phyloP scores from a whole-genome alignment of 2,797 vertebrate species.

The Gobio occitaniae region DNA sequence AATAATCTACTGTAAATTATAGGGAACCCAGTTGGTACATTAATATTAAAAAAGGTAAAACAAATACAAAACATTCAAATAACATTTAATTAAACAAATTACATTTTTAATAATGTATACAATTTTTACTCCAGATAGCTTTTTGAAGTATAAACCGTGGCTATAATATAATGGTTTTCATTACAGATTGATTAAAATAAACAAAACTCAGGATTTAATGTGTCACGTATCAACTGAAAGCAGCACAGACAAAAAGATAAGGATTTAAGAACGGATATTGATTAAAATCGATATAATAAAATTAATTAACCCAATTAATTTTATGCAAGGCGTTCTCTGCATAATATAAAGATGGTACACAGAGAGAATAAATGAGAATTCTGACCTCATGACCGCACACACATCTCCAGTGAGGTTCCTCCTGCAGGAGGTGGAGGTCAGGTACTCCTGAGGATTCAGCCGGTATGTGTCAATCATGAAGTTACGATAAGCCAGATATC shows the following conservation, averaged over 20 bases:
- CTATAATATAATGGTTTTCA: no score
- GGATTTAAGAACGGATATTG: neutral
- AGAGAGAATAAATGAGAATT: neutral
- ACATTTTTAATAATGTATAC: no score
- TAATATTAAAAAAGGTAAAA: neutral
- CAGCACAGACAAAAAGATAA: neutral
- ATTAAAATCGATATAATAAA: neutral
- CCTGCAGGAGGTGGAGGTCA: slow-evolving; percentile 96
- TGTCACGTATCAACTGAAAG: no score
- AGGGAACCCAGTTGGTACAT: neutral
- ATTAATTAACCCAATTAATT: neutral
- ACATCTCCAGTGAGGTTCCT: slow-evolving; percentile 96
- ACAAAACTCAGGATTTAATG: no score
- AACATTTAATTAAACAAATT: no score
- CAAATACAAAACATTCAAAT: no score
- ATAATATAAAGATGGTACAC: neutral
- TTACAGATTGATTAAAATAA: no score
- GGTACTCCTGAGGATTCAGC: slow-evolving; percentile 96
- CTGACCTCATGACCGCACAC: slow-evolving; percentile 96
- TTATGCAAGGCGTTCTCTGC: neutral
- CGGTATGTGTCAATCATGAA: slow-evolving; percentile 99
- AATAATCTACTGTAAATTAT: neutral
- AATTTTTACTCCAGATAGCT: no score
- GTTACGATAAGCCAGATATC: slow-evolving; percentile 97
- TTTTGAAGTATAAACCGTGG: no score